Evolutionary conservation across 1,140 invertebrate species (phyloP).

Genomic region (Sarcophaga peregrina): DNA sequence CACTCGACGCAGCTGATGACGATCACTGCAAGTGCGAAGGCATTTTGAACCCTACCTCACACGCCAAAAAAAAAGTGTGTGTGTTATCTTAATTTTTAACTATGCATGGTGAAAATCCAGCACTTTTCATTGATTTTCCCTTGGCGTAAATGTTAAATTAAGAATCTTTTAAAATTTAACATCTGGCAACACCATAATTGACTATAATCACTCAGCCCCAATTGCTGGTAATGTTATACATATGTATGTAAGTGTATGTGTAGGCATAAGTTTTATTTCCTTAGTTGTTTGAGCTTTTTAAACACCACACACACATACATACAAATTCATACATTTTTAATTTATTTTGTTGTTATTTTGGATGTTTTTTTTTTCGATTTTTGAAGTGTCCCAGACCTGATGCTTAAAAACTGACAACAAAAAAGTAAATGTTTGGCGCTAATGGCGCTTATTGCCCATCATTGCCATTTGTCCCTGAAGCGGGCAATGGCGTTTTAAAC

Average conservation of each 20-base stretch:
- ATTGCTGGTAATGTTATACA: not conserved
- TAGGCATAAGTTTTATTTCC: not conserved
- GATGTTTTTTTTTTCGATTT: not conserved
- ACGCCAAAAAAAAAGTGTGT: too few species aligned
- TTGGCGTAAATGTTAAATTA: too few species aligned
- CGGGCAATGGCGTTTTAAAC: not conserved
- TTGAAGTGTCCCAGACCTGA: slow-evolving; percentile 1
- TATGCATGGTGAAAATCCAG: too few species aligned
- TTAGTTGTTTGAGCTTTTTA: not conserved
- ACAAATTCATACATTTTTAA: not conserved
- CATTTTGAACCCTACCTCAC: too few species aligned
- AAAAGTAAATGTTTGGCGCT: not conserved
- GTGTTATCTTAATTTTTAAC: too few species aligned
- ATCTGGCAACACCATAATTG: too few species aligned
- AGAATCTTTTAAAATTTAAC: too few species aligned
- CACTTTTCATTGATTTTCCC: too few species aligned
- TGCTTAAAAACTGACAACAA: not conserved
- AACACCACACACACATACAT: not conserved
- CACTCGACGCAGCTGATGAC: too few species aligned
- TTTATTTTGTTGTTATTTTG: not conserved
- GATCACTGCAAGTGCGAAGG: too few species aligned
- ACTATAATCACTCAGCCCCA: too few species aligned
- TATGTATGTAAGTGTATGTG: not conserved
- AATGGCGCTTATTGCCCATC: slow-evolving; percentile 5
- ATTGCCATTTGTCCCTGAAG: slow-evolving; percentile 21